A percentile compares a stretch with the other conserved stretches of the same genome.
Evolutionary conservation across 2,888 invertebrate genomes (phyloP).

Genomic region (Phaonia tiefii): DNA sequence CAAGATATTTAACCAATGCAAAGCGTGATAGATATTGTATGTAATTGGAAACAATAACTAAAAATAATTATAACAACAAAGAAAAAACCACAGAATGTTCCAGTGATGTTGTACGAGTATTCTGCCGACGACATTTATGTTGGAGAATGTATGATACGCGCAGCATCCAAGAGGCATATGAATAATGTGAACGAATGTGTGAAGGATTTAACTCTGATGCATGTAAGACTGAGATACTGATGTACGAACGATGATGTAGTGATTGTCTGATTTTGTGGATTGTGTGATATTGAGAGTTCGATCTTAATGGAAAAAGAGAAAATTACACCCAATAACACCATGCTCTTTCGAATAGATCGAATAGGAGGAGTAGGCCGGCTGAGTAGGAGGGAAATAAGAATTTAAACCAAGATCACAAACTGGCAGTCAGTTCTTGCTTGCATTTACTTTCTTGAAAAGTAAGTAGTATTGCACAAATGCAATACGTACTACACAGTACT

Average conservation of each 20-base stretch:
- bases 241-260: constrained; percentile 57
- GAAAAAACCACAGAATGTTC: constrained; percentile 55
- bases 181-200: constrained; percentile 58
- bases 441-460: no score
- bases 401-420: background rate
- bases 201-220: constrained; percentile 48
- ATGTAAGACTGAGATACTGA: constrained; percentile 53
- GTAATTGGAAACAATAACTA: constrained; percentile 15
- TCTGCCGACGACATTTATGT: constrained; percentile 80
- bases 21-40: constrained; percentile 17
- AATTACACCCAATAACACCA: constrained; percentile 50
- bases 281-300: constrained; percentile 51
- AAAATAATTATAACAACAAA: constrained; percentile 50
- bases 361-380: constrained; percentile 24
- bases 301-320: constrained; percentile 53
- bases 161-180: constrained; percentile 60
- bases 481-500: no score
- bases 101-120: constrained; percentile 42
- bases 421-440: background rate
- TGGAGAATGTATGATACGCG: constrained; percentile 76
- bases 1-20: constrained; percentile 22
- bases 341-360: constrained; percentile 55
- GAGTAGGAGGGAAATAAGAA: background rate
- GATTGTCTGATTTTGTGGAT: constrained; percentile 42
- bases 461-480: constrained; percentile 24